Base-by-base conservation (phyloP, 2,888 invertebrate species). In the Sialis fuliginosa region DNA sequence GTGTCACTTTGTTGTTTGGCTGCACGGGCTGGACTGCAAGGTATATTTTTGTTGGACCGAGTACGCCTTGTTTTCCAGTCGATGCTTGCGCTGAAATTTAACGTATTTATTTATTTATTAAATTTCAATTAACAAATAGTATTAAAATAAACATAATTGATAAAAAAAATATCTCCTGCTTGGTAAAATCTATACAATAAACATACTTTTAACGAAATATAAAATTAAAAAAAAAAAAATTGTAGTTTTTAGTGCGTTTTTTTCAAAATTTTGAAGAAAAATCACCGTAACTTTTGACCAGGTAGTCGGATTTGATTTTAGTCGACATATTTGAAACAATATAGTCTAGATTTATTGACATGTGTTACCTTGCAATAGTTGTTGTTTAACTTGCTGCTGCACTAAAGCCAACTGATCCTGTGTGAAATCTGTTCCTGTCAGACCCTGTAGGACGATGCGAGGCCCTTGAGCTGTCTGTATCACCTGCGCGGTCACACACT, bases 371-470 rank as follows among this genome's bases (percentile, higher is more conserved):
- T 87, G 88, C 45, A 88, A 67, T 45, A 89, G 65, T 60, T 90
- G 89, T 57, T 88, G 87, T 62, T 89, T 89, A 12, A 90, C 88
- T 70, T 90, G 89, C 54, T 87, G 84, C 57, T 90, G 88, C 1
- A 90, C 85, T 49, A 86, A 72, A 4, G 81, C 77, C 54, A 89
- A 62, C 62, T 90, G 89, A 52, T 85, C 83, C 1, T 79, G 81
- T 0, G 87, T 82, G 53, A 90, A 79, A 53, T 86, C 82, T 50
- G 85, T 81, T 0, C 87, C 86, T 53, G 86, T 83, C 31, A 89
- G 66, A 7, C 89, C 89, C 62, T 89, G 88, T 46, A 90, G 64
- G 8, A 90, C 85, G 54, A 90, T 89, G 55, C 87, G 76, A 4
- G 89, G 88, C 0, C 89, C 88, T 55, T 83, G 82, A 48, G 77